phyloP scores from a whole-genome alignment of 2,888 invertebrate genomes.

The Apoderus coryli region DNA sequence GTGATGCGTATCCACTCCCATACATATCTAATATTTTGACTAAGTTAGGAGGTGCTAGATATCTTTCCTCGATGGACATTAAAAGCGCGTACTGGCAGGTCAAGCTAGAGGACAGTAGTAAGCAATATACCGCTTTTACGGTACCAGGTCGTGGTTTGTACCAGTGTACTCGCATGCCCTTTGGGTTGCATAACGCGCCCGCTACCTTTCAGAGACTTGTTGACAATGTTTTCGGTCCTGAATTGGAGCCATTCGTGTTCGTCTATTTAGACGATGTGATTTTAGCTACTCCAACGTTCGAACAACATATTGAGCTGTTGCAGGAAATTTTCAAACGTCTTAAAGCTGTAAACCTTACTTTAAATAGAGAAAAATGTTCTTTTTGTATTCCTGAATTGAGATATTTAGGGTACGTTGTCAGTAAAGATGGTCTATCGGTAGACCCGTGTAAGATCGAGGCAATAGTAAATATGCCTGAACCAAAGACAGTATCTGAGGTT shows the following conservation, averaged over 20 bases:
- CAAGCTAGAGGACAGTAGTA: conserved; percentile 14
- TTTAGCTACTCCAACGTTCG: not conserved
- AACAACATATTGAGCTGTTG: conserved; percentile 1
- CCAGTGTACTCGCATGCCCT: conserved; percentile 23
- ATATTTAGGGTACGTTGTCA: conserved; percentile 3
- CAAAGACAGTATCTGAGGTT: too few species aligned
- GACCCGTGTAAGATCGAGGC: too few species aligned
- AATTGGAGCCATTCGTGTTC: conserved; percentile 4
- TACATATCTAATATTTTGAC: conserved; percentile 1
- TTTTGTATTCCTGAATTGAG: not conserved
- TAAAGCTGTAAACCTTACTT: not conserved
- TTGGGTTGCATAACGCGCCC: conserved; percentile 20
- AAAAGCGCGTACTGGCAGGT: conserved; percentile 21
- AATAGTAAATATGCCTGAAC: not conserved
- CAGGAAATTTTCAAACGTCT: not conserved
- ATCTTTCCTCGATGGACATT: conserved; percentile 19
- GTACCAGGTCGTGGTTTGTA: conserved; percentile 20
- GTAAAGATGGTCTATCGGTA: not conserved
- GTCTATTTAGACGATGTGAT: conserved; percentile 7
- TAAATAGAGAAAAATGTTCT: conserved; percentile 1
- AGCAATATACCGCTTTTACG: conserved; percentile 7
- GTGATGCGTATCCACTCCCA: conserved; percentile 1
- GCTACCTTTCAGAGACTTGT: conserved; percentile 20
- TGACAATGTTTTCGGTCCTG: conserved; percentile 6
- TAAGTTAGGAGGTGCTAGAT: conserved; percentile 15